Percentiles rank a stretch among this genome's conserved stretches.
Conservation (phyloP, 2,888 invertebrate species). For the Tipula unca region DNA sequence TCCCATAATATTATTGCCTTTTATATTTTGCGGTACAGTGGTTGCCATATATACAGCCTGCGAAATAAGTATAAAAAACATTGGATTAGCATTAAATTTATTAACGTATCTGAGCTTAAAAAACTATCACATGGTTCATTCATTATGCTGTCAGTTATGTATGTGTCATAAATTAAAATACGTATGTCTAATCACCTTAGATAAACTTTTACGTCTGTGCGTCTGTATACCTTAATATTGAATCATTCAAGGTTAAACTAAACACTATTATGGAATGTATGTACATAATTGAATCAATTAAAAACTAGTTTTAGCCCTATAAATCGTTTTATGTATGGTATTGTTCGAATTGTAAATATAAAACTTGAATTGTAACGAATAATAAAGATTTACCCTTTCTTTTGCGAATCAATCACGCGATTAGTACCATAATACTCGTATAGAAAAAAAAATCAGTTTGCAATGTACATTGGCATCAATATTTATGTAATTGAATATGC, state of each 20-base stretch:
- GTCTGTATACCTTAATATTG: background rate
- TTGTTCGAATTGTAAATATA: background rate
- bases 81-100: background rate
- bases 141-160: too few relatives aligned
- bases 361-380: background rate
- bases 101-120: background rate
- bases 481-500: background rate
- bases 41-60: conserved; percentile 46
- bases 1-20: conserved; percentile 52
- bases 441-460: background rate
- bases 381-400: background rate
- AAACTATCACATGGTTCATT: background rate
- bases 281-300: background rate
- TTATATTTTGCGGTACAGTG: conserved; percentile 61
- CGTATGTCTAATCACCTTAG: background rate
- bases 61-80: conserved; percentile 23
- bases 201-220: background rate
- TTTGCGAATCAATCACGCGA: background rate
- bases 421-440: background rate
- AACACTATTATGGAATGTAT: background rate
- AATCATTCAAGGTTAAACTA: background rate
- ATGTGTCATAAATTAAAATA: too few relatives aligned
- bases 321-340: background rate
- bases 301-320: background rate
- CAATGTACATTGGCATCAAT: background rate